Conservation (phyloP, 2,113 vertebrate genomes). For the Gallinago undulata region DNA sequence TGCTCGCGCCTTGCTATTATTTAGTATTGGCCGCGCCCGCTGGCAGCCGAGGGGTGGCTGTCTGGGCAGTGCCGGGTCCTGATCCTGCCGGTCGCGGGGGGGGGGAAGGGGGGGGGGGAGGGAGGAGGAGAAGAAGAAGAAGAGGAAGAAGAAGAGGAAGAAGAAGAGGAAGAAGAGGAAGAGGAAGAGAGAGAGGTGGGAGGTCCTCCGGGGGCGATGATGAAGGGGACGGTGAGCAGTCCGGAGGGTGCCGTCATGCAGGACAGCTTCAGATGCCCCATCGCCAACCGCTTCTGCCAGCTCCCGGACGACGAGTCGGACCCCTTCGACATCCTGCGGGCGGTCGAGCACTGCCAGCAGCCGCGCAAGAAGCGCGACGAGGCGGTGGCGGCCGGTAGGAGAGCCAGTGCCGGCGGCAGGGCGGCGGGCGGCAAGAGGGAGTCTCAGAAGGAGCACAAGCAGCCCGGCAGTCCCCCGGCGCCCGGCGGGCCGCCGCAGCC, state of each 20-base stretch:
- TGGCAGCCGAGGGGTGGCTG: background rate
- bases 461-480: background rate
- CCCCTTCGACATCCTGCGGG: conserved; percentile 84
- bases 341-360: conserved; percentile 76
- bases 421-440: conserved; percentile 57
- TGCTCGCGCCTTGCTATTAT: background rate
- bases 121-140: too few relatives aligned
- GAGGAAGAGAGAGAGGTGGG: too few relatives aligned
- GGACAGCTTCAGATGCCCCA: conserved; percentile 81
- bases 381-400: background rate
- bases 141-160: too few relatives aligned
- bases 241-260: conserved; percentile 65
- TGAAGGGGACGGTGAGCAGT: conserved; percentile 71
- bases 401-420: background rate
- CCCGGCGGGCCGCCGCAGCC: background rate
- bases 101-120: too few relatives aligned
- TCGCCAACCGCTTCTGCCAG: conserved; percentile 87
- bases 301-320: conserved; percentile 89
- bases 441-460: conserved; percentile 72
- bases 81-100: background rate
- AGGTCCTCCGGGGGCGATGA: background rate
- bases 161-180: too few relatives aligned
- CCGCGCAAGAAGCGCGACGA: conserved; percentile 62
- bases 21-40: background rate
- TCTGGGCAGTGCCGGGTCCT: fast-evolving